A percentile compares a stretch with the other conserved stretches of the same genome.
These are phyloP conservation scores for Ceyx erithaca DNA, from an alignment of 2,797 vertebrate species.

Conservation along the genomic window DNA sequence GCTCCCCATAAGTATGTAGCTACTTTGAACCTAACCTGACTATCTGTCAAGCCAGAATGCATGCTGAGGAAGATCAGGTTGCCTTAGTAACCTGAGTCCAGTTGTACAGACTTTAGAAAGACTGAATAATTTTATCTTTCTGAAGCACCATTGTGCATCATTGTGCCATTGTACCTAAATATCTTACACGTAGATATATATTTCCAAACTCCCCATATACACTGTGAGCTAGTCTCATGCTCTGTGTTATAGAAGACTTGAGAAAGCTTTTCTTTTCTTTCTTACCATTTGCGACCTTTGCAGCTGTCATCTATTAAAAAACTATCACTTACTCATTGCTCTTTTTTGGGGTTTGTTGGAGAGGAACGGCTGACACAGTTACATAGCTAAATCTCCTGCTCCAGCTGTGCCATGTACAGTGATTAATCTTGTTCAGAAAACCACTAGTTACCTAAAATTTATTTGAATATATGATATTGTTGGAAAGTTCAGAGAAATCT, in stretches of 20 bases:
- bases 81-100: slow-evolving; percentile 50
- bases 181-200: background rate
- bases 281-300: background rate
- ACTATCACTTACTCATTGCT: background rate
- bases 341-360: background rate
- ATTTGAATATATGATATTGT: background rate
- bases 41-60: background rate
- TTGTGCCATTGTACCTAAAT: background rate
- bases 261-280: background rate
- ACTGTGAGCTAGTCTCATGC: background rate
- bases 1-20: background rate
- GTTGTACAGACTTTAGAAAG: slow-evolving; percentile 12
- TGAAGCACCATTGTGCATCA: background rate
- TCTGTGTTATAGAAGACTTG: background rate
- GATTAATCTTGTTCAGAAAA: background rate
- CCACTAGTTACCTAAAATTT: background rate
- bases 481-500: background rate
- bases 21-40: slow-evolving; percentile 3
- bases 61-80: slow-evolving; percentile 31
- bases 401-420: background rate
- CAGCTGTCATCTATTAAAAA: background rate
- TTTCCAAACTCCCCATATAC: background rate
- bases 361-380: background rate
- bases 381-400: background rate
- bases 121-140: slow-evolving; percentile 4